phyloP scores from a whole-genome alignment of 1,140 invertebrate species.

The Nasonia vitripennis region DNA sequence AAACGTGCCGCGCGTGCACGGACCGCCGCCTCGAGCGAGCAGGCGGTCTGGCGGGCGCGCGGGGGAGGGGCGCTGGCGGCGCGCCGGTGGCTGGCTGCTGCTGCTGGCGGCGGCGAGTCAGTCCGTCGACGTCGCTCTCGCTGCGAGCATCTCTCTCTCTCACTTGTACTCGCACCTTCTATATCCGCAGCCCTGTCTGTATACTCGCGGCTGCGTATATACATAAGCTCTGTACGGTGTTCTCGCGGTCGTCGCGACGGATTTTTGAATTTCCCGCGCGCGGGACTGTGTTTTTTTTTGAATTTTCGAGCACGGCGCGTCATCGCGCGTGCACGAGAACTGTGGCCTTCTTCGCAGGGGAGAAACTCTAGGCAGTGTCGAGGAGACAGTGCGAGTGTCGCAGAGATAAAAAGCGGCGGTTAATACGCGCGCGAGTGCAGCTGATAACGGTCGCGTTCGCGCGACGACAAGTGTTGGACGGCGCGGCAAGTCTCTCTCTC shows the following conservation, averaged over 20 bases:
- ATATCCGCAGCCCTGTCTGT: slow-evolving; percentile 20
- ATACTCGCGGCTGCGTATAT: slow-evolving; percentile 56
- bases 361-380: neutral
- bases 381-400: neutral
- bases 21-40: slow-evolving; percentile 42
- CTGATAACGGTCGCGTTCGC: neutral
- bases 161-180: too few species aligned
- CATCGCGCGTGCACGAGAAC: too few species aligned
- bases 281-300: neutral
- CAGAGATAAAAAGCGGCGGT: neutral
- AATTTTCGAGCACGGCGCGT: neutral
- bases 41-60: neutral
- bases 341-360: too few species aligned
- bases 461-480: slow-evolving; percentile 28
- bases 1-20: slow-evolving; percentile 56
- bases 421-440: neutral
- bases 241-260: too few species aligned
- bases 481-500: neutral
- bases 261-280: slow-evolving; percentile 47
- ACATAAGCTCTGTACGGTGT: too few species aligned
- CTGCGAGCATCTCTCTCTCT: slow-evolving; percentile 52
- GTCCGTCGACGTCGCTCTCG: slow-evolving; percentile 52
- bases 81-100: neutral
- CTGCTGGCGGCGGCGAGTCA: slow-evolving; percentile 30
- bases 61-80: neutral